Conservation (phyloP, 2,797 vertebrate species). For the Kryptopterus vitreolus region DNA sequence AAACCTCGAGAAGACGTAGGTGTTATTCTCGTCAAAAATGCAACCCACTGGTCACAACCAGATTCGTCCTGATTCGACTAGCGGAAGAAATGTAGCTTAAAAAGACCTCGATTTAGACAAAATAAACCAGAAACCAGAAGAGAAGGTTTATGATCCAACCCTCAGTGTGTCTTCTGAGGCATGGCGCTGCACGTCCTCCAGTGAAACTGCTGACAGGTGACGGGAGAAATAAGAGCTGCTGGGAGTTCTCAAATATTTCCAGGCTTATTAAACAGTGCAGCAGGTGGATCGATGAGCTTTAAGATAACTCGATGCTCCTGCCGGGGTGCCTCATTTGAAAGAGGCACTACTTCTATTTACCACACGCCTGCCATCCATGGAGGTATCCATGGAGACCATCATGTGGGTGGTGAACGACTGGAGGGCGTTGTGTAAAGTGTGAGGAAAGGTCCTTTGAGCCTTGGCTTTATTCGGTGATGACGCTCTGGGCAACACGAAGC, state of each 20-base stretch:
- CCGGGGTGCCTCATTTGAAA: neutral
- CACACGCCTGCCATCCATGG: constrained; percentile 2
- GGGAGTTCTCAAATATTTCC: neutral
- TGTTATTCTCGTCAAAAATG: too few relatives aligned
- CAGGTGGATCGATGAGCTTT: constrained; percentile 5
- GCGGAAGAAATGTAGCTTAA: too few relatives aligned
- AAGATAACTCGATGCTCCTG: neutral
- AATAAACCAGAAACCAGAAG: too few relatives aligned
- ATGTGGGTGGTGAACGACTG: neutral
- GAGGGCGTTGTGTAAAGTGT: neutral
- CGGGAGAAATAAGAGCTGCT: too few relatives aligned
- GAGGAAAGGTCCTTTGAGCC: neutral
- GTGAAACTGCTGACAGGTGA: too few relatives aligned
- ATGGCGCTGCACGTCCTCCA: too few relatives aligned
- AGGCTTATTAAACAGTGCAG: neutral
- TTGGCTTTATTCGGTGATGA: constrained; percentile 5
- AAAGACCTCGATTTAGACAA: too few relatives aligned
- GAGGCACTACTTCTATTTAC: neutral
- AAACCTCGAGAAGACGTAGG: too few relatives aligned
- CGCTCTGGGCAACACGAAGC: neutral
- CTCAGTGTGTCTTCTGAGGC: too few relatives aligned
- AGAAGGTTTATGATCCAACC: too few relatives aligned
- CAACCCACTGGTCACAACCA: too few relatives aligned
- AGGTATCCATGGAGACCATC: constrained; percentile 36
- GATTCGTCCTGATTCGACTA: too few relatives aligned